Percentiles rank a stretch among this genome's conserved stretches.
phyloP scores from a whole-genome alignment of 2,113 vertebrate genomes.

The Phylloscopus trochilus region DNA sequence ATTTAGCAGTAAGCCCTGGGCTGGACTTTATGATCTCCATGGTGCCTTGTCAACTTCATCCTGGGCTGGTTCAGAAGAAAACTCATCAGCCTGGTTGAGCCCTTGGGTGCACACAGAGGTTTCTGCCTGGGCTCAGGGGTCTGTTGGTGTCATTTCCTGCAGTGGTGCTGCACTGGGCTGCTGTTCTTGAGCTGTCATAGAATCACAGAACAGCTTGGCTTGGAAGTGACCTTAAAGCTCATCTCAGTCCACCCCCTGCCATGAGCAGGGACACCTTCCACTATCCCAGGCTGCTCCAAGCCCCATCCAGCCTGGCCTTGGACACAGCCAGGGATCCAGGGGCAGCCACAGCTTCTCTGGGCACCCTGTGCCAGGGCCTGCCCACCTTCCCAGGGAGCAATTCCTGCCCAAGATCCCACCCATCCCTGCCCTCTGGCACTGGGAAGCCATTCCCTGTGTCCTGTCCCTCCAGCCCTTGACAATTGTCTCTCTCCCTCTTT shows the following conservation, averaged over 20 bases:
- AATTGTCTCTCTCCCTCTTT: too few relatives aligned
- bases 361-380: too few relatives aligned
- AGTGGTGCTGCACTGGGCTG: not conserved
- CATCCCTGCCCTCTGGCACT: too few relatives aligned
- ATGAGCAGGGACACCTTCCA: too few relatives aligned
- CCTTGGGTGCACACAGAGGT: not conserved
- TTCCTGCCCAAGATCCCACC: too few relatives aligned
- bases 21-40: not conserved
- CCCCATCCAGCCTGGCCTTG: too few relatives aligned
- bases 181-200: not conserved
- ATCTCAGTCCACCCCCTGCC: accelerated
- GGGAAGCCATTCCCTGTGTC: too few relatives aligned
- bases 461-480: too few relatives aligned
- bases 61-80: not conserved
- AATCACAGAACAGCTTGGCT: not conserved
- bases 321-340: too few relatives aligned
- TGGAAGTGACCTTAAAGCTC: not conserved
- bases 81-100: accelerated
- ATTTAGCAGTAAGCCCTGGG: not conserved
- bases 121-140: not conserved
- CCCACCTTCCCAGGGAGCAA: too few relatives aligned
- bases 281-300: too few relatives aligned
- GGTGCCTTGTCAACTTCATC: not conserved
- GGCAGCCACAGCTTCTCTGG: too few relatives aligned
- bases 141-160: not conserved